Conservation (phyloP, 1,140 invertebrate genomes). For the Trichogramma pretiosum region DNA sequence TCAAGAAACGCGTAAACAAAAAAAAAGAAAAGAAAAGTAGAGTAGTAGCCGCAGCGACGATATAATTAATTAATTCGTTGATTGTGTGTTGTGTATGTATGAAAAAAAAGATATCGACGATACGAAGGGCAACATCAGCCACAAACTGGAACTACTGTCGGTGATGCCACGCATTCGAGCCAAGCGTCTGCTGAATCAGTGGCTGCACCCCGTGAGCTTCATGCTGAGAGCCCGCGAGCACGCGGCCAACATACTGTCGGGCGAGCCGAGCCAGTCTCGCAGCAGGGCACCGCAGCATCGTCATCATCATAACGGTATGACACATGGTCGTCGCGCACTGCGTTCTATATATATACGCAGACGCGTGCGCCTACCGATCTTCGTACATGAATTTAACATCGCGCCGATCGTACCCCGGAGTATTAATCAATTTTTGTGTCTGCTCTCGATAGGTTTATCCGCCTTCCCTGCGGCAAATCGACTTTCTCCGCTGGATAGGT, state of each 20-base stretch:
- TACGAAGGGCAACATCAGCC: constrained; percentile 51
- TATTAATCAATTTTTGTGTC: constrained; percentile 4
- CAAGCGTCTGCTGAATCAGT: constrained; percentile 66
- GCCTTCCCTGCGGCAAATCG: constrained; percentile 64
- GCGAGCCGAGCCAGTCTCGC: constrained; percentile 44
- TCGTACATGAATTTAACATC: background rate
- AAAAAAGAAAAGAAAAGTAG: constrained; percentile 3
- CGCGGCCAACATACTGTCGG: constrained; percentile 65
- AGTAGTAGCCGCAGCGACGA: background rate
- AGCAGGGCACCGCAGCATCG: constrained; percentile 35
- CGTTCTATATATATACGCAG: background rate
- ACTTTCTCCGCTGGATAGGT: constrained; percentile 71
- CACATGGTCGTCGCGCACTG: constrained; percentile 1
- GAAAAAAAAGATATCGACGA: constrained; percentile 65
- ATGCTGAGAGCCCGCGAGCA: constrained; percentile 71
- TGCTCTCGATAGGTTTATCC: constrained; percentile 49
- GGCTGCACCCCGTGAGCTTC: constrained; percentile 67
- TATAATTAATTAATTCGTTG: constrained; percentile 6
- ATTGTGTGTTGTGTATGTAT: background rate
- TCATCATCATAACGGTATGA: constrained; percentile 37
- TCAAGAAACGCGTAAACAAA: too few species aligned
- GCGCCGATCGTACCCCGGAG: too few species aligned
- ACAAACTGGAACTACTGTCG: constrained; percentile 65
- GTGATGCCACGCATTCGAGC: constrained; percentile 65
- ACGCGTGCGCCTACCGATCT: background rate